Evolutionary conservation across 2,113 vertebrate genomes (phyloP).

Genomic region (Siniperca chuatsi): DNA sequence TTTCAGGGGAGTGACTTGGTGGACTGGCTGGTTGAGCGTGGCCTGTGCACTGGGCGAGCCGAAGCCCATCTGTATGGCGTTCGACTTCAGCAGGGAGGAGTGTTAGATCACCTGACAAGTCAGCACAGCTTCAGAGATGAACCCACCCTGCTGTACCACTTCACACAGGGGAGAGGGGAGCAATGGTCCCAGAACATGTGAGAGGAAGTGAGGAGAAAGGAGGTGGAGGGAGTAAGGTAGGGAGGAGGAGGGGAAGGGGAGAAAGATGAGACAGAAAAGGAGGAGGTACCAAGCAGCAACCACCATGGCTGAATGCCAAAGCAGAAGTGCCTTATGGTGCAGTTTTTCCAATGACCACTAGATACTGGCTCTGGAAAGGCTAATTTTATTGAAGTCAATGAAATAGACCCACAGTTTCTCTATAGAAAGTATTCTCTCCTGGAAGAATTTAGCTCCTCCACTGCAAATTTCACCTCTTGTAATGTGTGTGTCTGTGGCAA

Average conservation of each 20-base stretch:
- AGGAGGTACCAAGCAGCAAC: not conserved
- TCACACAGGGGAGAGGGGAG: conserved; percentile 46
- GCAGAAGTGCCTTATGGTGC: conserved; percentile 47
- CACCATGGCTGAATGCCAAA: conserved; percentile 8
- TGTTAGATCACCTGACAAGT: conserved; percentile 83
- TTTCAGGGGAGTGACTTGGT: conserved; percentile 90
- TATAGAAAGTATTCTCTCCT: not conserved
- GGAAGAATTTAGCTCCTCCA: not conserved
- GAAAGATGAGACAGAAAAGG: not conserved
- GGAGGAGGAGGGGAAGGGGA: not conserved
- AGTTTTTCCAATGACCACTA: not conserved
- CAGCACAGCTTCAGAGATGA: conserved; percentile 87
- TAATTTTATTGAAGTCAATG: not conserved
- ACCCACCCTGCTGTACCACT: conserved; percentile 83
- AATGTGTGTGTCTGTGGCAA: not conserved
- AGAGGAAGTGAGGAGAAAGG: not conserved
- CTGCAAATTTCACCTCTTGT: not conserved
- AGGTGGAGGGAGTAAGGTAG: not conserved
- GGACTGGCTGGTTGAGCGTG: conserved; percentile 89
- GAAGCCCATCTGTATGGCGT: conserved; percentile 87
- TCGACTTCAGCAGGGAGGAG: conserved; percentile 86
- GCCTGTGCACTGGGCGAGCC: conserved; percentile 85
- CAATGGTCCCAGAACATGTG: not conserved
- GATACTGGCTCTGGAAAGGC: not conserved
- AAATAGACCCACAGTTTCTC: not conserved